Conservation (phyloP, 2,797 vertebrate genomes). For the Thaleichthys pacificus region DNA sequence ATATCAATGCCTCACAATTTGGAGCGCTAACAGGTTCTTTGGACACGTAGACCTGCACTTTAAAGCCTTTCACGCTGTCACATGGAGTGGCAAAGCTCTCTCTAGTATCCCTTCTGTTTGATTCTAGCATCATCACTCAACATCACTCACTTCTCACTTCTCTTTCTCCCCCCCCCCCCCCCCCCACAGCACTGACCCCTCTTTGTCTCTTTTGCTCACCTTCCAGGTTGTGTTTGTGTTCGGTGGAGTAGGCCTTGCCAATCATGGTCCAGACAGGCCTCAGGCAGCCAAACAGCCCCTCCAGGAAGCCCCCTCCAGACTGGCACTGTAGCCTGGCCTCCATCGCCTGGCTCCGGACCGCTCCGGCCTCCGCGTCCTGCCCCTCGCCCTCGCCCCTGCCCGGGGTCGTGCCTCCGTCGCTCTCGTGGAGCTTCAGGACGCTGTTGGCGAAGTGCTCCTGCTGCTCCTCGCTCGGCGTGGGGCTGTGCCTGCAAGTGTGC, state of each 20-base stretch:
- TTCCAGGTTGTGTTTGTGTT: slow-evolving; percentile 89
- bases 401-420: slow-evolving; percentile 65
- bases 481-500: slow-evolving; percentile 68
- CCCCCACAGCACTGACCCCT: too few species aligned
- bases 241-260: slow-evolving; percentile 92
- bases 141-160: too few species aligned
- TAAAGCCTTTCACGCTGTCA: too few species aligned
- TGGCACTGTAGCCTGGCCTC: slow-evolving; percentile 79
- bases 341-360: slow-evolving; percentile 69
- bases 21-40: too few species aligned
- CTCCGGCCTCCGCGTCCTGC: slow-evolving; percentile 59
- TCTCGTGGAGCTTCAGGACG: slow-evolving; percentile 84
- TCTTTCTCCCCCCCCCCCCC: too few species aligned
- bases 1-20: slow-evolving; percentile 45
- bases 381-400: slow-evolving; percentile 66
- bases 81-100: too few species aligned
- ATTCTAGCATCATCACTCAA: too few species aligned
- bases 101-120: too few species aligned
- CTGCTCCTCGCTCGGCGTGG: slow-evolving; percentile 78
- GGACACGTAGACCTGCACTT: too few species aligned
- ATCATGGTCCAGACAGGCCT: slow-evolving; percentile 96
- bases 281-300: slow-evolving; percentile 92
- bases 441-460: slow-evolving; percentile 85
- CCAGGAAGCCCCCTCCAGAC: slow-evolving; percentile 85
- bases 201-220: slow-evolving; percentile 67